These are phyloP conservation scores for Penaeus indicus DNA, from an alignment of 1,140 invertebrate species.

Conservation along the genomic window DNA sequence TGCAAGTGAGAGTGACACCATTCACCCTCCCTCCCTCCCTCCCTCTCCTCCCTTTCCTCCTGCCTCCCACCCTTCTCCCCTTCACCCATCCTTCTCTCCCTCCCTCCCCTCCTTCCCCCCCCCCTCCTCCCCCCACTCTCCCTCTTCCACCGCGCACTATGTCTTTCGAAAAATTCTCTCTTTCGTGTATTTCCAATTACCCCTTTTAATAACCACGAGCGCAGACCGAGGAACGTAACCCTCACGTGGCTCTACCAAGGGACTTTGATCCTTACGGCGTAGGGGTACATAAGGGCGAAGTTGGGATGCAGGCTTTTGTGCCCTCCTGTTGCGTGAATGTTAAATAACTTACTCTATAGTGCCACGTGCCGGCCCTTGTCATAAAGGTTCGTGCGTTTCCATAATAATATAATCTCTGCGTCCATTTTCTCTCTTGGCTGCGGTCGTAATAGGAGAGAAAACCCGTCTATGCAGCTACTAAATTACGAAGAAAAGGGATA, in stretches of 20 bases:
- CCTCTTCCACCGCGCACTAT: not conserved
- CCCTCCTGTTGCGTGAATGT: conserved; percentile 26
- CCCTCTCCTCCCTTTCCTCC: no score
- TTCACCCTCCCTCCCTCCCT: not conserved
- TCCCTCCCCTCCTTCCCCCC: not conserved
- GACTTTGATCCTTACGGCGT: not conserved
- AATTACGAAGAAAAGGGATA: not conserved
- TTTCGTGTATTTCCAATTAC: conserved; percentile 64
- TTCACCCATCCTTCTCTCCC: not conserved
- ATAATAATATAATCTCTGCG: conserved; percentile 37
- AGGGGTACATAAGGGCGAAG: not conserved
- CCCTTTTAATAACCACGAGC: conserved; percentile 59
- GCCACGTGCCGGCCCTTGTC: conserved; percentile 42
- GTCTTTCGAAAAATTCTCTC: conserved; percentile 54
- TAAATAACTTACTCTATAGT: conserved; percentile 60
- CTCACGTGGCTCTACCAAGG: not conserved
- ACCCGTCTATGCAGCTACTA: no score
- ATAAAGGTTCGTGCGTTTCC: conserved; percentile 32
- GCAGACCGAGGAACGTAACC: not conserved
- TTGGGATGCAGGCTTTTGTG: conserved; percentile 1
- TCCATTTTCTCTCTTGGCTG: conserved; percentile 24
- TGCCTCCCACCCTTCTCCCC: not conserved
- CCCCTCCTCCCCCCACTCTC: not conserved
- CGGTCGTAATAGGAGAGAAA: not conserved
- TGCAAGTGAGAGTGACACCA: no score